Base-by-base conservation (phyloP, 37 sponge, comb jelly and placozoan genomes). In the Hexactinellida sp. region DNA sequence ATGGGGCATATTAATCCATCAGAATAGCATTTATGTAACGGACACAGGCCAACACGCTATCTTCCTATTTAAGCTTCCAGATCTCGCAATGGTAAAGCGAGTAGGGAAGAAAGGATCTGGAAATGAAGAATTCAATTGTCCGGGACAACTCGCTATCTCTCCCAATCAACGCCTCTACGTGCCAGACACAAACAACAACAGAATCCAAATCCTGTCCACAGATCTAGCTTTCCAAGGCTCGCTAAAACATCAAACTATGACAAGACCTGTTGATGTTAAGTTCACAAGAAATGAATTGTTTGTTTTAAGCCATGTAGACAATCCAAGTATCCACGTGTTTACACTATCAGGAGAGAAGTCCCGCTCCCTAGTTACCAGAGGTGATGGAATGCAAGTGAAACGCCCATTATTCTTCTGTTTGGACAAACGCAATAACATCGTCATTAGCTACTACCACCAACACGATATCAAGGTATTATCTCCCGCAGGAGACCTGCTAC, bases 91-190 rank as follows among this genome's bases (percentile, higher is more conserved):
- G 76, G 13, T 63, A 32, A 10, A 63, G 30, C 76, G 25, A 63
- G 76, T 63, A 23, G 76, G 76, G 32, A 63, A 28, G 32, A 23
- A 63, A 63, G 76, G 76, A 63, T 63, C 76, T 63, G 76, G 76
- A 7, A 63, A 28, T 63, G 28, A 25, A 63, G 28, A 63, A 28
- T 63, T 63, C 76, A 23, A 63, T 25, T 63, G 5, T 63, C 76
- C 76, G 21, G 5, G 34, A 25, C 76, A 63, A n/a, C 76, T 63
- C 28, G 21, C 30, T 23, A 63, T 63, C 30, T 63, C 76, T 21
- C 76, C 21, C 5, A n/a, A 25, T 63, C 28, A n/a, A 63, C 28
- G 13, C 30, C 28, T 63, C 21, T 63, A 63, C 13, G 76, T 63
- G 5, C 30, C 28, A 25, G 76, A 63, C 13, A 23, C 25, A 32